Evolutionary conservation across 1,140 invertebrate species (phyloP), one percentile per base, ranked within the genome.

Genomic region (Drosophila kohkoa): DNA sequence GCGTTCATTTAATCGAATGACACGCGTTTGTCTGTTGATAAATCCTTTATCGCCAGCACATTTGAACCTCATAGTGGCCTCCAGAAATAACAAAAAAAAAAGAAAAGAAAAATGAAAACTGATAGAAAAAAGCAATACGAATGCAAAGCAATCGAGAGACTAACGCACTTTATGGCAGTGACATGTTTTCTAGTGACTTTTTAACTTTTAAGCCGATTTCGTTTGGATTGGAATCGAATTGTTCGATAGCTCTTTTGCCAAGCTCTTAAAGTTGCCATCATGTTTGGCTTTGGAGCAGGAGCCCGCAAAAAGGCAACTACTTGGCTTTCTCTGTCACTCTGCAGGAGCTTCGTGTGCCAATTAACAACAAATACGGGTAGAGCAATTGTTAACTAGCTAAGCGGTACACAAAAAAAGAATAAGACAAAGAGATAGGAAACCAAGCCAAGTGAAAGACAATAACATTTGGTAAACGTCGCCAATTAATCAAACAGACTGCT

Each of bases 401-500:
- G 48, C 48, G 6, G 35, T 38, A 52, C 4, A 63, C 7, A 15
- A 16, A 38, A 11, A 32, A 57, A 32, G 49, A 4, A 25, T 25
- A 4, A 25, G 20, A 25, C 20, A 25, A 25, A 25, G 20, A 25
- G 20, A 25, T 25, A 5, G 15, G 15, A 32, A 52, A 25, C 7
- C 32, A 38, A 48, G 16, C 32, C 54, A 41, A 20, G 25, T 6
- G 13, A 41, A 51, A 45, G 11, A 45, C 13, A 60, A 68, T 43
- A 54, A 68, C 41, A 54, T 54, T 60, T 55, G 20, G 15, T 54
- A 80, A 55, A 81, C 48, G 81, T 66, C 28, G 65, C 48, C 82
- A 86, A 86, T 86, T 88, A 88, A 75, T 68, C 79, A 79, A 82
- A 54, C 67, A 52, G 32, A 55, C 65, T 71, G 79, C 83, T 88